phyloP scores from a whole-genome alignment of 2,797 vertebrate genomes.

The Leptatherina wallacei region DNA sequence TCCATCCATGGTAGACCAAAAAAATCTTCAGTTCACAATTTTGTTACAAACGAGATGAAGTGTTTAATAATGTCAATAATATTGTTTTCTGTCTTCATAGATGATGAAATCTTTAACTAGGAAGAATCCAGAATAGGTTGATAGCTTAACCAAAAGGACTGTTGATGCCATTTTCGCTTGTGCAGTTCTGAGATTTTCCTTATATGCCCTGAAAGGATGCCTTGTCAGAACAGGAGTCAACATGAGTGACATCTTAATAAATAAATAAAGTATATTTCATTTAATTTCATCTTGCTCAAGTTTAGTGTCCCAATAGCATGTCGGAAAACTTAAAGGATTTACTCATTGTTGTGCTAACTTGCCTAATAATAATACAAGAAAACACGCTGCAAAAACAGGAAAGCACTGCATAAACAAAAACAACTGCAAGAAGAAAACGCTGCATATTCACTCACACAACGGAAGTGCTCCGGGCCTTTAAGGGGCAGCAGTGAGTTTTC shows the following conservation, averaged over 20 bases:
- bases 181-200: neutral
- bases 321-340: neutral
- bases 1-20: too few species aligned
- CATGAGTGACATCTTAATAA: too few species aligned
- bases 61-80: too few species aligned
- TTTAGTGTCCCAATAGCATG: neutral
- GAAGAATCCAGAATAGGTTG: constrained; percentile 25
- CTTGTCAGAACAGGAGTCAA: neutral
- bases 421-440: too few species aligned
- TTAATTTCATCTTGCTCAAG: neutral
- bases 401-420: too few species aligned
- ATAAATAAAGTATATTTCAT: too few species aligned
- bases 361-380: neutral
- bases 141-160: constrained; percentile 6
- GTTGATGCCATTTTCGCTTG: neutral
- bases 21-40: neutral
- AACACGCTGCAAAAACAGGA: too few species aligned
- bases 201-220: neutral
- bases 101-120: constrained; percentile 13
- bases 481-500: too few species aligned
- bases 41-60: neutral
- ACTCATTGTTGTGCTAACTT: neutral
- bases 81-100: neutral
- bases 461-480: too few species aligned
- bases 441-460: too few species aligned